Evolutionary conservation across 2,113 vertebrate species (phyloP), one percentile per base, ranked within the genome.

Genomic region (Conger conger): DNA sequence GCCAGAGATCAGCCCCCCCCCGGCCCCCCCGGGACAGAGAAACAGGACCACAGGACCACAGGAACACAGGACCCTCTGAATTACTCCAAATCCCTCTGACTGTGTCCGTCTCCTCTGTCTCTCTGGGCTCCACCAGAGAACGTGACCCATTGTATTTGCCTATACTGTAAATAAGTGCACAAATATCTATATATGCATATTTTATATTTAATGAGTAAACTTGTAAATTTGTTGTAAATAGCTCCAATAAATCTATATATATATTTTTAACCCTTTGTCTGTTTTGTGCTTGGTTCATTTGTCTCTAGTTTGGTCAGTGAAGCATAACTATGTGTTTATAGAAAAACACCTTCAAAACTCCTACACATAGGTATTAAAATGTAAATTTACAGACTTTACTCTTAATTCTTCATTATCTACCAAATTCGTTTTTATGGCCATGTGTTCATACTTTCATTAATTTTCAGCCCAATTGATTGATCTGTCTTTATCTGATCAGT

Each of bases 151-250:
- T 78, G n/a, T n/a, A 36, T 3, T 30, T 40, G 68, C 45, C 30
- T 87, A 87, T 86, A 83, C 45, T 86, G 45, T 86, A 84, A 35
- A 86, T 40, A 82, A 77, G 84, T 68, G 57, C 33, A 50, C 63
- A 60, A 42, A 86, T n/a, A n/a, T 45, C 50, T 45, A 54, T 87
- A 76, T 87, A 89, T 87, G 88, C 87, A 87, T 90, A 90, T 91
- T 88, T 89, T 78, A 45, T 35, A 27, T 85, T 42, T 78, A 7
- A 11, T 85, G 79, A 82, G 87, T 54, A 88, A 82, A 9, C 2
- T 84, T 91, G 87, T 88, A 88, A 89, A 86, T 88, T 86, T 87
- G 82, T 80, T 84, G 80, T 82, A 86, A 54, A 83, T 85, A 80
- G 57, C 84, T 78, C 68, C 76, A 88, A 85, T 90, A 91, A 89